These are phyloP conservation scores for Caenorhabditis sinica DNA, from an alignment of 2,888 invertebrate species.

Conservation along the genomic window DNA sequence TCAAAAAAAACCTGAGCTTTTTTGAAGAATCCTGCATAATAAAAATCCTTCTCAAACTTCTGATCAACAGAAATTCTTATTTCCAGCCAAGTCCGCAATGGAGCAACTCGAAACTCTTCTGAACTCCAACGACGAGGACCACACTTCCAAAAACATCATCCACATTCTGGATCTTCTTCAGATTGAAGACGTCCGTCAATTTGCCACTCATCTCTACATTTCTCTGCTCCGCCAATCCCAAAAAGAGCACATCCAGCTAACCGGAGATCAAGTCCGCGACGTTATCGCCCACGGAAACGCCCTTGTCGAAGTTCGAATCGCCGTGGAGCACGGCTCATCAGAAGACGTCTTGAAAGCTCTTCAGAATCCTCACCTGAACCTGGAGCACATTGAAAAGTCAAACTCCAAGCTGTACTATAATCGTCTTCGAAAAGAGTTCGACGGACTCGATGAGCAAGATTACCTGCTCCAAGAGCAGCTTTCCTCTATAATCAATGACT, in stretches of 20 bases:
- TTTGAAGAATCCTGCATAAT: no score
- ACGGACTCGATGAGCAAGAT: slow-evolving; percentile 46
- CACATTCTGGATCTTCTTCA: slow-evolving; percentile 43
- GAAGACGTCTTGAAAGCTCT: slow-evolving; percentile 74
- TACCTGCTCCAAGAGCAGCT: slow-evolving; percentile 68
- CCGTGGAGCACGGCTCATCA: slow-evolving; percentile 75
- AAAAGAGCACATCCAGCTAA: slow-evolving; percentile 41
- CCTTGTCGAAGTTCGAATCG: slow-evolving; percentile 74
- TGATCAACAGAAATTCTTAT: no score
- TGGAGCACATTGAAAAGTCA: slow-evolving; percentile 55
- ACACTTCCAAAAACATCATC: slow-evolving; percentile 27
- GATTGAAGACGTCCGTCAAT: slow-evolving; percentile 66
- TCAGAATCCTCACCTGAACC: slow-evolving; percentile 66
- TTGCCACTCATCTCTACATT: slow-evolving; percentile 62
- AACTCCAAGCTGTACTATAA: slow-evolving; percentile 74
- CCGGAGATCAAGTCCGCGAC: slow-evolving; percentile 68
- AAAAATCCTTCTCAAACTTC: no score
- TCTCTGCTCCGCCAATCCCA: slow-evolving; percentile 40
- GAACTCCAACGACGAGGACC: background rate
- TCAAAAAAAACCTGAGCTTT: no score
- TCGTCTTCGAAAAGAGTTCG: slow-evolving; percentile 68
- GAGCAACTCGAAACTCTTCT: slow-evolving; percentile 59
- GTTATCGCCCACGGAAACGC: slow-evolving; percentile 71
- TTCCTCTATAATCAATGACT: slow-evolving; percentile 63
- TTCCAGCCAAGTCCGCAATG: slow-evolving; percentile 62